phyloP scores from a whole-genome alignment of 2,888 invertebrate genomes.

The Cantharis rustica region DNA sequence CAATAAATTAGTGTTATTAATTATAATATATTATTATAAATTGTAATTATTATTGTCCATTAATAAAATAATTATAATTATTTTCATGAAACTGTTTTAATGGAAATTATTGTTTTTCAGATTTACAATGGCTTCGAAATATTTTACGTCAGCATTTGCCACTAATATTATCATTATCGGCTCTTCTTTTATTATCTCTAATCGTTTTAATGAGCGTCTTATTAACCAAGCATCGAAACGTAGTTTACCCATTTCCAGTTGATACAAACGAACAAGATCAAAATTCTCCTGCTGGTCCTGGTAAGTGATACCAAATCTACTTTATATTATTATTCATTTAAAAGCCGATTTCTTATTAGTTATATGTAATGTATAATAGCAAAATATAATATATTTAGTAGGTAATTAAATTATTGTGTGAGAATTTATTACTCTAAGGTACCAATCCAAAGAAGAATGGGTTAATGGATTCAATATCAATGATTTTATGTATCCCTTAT shows the following conservation, averaged over 20 bases:
- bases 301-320: not conserved
- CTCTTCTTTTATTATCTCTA: slow-evolving; percentile 24
- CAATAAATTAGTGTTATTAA: too few species aligned
- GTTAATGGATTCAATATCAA: not conserved
- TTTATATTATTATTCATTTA: too few species aligned
- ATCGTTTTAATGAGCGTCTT: slow-evolving; percentile 12
- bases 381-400: too few species aligned
- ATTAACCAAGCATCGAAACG: not conserved
- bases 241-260: not conserved
- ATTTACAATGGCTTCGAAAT: slow-evolving; percentile 25
- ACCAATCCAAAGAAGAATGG: too few species aligned
- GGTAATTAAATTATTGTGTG: too few species aligned
- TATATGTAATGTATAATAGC: too few species aligned
- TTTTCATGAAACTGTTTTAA: not conserved
- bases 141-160: slow-evolving; percentile 9
- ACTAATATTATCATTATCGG: slow-evolving; percentile 9
- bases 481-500: not conserved
- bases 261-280: not conserved
- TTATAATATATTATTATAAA: too few species aligned
- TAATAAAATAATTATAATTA: not conserved
- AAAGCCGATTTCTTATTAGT: too few species aligned
- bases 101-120: slow-evolving; percentile 27
- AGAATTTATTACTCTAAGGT: too few species aligned
- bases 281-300: not conserved
- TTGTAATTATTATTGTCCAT: too few species aligned